Conservation (phyloP, 1,140 invertebrate species). For the Schlechtendalia chinensis region DNA sequence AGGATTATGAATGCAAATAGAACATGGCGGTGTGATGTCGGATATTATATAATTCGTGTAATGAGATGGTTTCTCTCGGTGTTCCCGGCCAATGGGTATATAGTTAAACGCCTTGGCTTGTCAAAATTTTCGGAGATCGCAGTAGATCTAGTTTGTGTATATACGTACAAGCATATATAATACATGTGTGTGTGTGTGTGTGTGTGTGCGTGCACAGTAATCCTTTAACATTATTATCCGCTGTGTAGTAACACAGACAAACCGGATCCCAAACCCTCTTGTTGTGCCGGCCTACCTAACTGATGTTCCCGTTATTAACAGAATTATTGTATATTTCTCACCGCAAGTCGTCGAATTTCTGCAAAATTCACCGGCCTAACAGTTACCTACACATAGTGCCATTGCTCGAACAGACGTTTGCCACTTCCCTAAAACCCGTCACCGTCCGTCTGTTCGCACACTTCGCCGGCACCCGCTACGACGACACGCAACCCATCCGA, state of each 20-base stretch:
- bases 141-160: too few relatives aligned
- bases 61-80: background rate
- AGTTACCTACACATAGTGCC: too few relatives aligned
- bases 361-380: background rate
- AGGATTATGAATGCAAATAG: background rate
- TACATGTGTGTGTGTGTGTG: background rate
- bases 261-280: conserved; percentile 15
- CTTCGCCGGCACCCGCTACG: too few relatives aligned
- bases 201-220: background rate
- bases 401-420: background rate
- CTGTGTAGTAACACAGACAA: background rate
- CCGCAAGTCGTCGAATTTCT: background rate
- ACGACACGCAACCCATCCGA: too few relatives aligned
- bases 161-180: background rate
- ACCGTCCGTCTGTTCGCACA: background rate
- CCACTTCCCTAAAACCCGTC: background rate
- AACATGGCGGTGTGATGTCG: background rate
- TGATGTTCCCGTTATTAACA: background rate
- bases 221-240: background rate
- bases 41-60: too few relatives aligned
- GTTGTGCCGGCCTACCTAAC: background rate
- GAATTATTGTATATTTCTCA: conserved; percentile 14
- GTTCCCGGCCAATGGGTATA: too few relatives aligned
- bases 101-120: background rate
- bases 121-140: background rate